Conservation (phyloP, 2,113 vertebrate genomes). For the Clarias batrachus region DNA sequence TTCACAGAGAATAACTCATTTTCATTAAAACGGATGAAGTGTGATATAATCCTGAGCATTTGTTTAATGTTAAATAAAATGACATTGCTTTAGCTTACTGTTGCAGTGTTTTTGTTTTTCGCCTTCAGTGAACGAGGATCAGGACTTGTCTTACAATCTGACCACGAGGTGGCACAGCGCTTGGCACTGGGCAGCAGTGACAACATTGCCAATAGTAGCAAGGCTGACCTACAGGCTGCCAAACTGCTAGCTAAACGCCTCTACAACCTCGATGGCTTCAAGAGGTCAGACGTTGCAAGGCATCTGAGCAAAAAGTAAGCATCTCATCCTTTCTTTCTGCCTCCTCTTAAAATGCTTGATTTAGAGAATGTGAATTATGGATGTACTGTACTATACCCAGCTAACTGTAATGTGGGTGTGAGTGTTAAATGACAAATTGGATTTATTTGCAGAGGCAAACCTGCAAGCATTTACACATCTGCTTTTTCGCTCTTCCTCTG, state of each 20-base stretch:
- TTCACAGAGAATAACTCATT: not conserved
- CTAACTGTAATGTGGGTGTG: not conserved
- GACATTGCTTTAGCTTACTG: not conserved
- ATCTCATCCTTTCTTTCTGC: not conserved
- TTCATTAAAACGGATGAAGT: not conserved
- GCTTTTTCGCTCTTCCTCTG: constrained; percentile 13
- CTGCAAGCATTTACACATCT: not conserved
- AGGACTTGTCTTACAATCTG: constrained; percentile 67
- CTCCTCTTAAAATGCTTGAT: too few relatives aligned
- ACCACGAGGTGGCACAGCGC: constrained; percentile 81
- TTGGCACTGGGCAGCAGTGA: constrained; percentile 84
- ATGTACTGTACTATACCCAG: not conserved
- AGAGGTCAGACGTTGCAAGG: constrained; percentile 89
- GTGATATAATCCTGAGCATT: not conserved
- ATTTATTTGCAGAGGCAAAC: not conserved
- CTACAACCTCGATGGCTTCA: constrained; percentile 91
- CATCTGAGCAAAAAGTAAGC: constrained; percentile 94
- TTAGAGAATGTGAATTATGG: not conserved
- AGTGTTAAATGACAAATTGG: not conserved
- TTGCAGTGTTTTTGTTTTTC: not conserved
- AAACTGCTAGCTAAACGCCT: constrained; percentile 90
- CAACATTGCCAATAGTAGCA: constrained; percentile 83
- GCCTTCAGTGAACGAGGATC: constrained; percentile 64
- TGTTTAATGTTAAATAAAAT: not conserved
- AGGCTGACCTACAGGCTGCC: constrained; percentile 87